These are phyloP conservation scores for Scleropages formosus DNA, from an alignment of 2,797 vertebrate genomes.

Conservation along the genomic window DNA sequence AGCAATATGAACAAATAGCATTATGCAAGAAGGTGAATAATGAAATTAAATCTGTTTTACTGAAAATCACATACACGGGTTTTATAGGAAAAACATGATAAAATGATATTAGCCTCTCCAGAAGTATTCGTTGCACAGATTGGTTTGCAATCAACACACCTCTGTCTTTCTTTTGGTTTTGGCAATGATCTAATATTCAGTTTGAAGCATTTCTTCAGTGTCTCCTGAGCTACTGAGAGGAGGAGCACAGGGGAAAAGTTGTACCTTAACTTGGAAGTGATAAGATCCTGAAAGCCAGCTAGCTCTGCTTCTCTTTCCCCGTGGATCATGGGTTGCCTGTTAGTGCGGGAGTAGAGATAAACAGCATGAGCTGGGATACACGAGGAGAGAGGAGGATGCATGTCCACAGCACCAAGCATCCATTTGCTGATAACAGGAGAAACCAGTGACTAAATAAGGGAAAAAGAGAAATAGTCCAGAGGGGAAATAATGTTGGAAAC, in stretches of 20 bases:
- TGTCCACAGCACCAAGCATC: neutral
- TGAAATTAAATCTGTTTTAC: neutral
- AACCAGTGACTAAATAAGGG: neutral
- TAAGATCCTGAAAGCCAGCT: neutral
- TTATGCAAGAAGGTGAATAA: neutral
- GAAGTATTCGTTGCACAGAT: neutral
- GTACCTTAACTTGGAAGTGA: neutral
- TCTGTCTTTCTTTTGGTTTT: neutral
- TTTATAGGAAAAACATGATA: neutral
- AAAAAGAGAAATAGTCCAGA: neutral
- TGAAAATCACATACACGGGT: neutral
- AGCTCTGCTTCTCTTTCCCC: neutral
- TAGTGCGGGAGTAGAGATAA: constrained; percentile 10
- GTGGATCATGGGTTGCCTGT: neutral
- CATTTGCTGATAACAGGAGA: constrained; percentile 1
- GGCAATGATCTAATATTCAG: constrained; percentile 8
- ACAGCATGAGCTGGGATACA: neutral
- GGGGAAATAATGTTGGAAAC: neutral
- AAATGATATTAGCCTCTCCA: neutral
- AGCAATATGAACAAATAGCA: no score
- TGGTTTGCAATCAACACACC: neutral
- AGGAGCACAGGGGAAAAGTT: neutral
- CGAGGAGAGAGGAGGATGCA: no score
- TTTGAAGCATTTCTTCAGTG: neutral
- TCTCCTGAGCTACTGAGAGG: neutral